Evolutionary conservation across 2,888 invertebrate genomes (phyloP), one percentile per base, ranked within the genome.

Genomic region (Phrixothrix hirtus): DNA sequence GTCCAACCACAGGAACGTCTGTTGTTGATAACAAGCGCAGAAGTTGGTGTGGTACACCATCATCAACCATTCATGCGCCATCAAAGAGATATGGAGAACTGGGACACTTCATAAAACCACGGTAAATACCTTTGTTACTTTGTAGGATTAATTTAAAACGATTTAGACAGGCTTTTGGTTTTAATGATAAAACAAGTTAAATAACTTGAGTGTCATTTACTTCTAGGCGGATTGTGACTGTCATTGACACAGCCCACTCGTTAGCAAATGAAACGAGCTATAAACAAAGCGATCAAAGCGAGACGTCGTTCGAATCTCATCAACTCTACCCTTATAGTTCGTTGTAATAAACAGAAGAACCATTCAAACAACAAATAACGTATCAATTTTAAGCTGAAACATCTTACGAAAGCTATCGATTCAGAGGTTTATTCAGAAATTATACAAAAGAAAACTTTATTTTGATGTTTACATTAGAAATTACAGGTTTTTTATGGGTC

Each of bases 21-120:
- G 61, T 69, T 13, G 64, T 70, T 49, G 68, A 71, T 50, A 70
- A 69, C 58, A 74, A 74, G 58, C 64, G 74, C 39, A 66, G 71
- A 52, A 75, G 74, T 57, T 74, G 75, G 74, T 75, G 74, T 52
- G 74, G 75, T 12, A 73, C 73, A 11, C 68, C 73, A 4, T 65
- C 71, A n/a, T 50, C 53, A n/a, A 44, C 46, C n/a, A 27, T 36
- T n/a, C 29, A 49, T n/a, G 27, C 50, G 11, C 51, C 59, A 14
- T 34, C 64, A 41, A 71, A 68, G 58, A 63, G 74, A 58, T 75
- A 75, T 56, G 74, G 74, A 13, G 74, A 75, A 57, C 62, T 75
- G 60, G 74, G 74, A 44, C 73, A 73, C 56, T 69, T 74, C 61
- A 43, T 51, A 3, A 73, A 73, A 55, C 72, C 70, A 65, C 71